These are phyloP conservation scores for Rambutsinella grinnellia DNA, from an alignment of 2,888 invertebrate species.

Conservation along the genomic window DNA sequence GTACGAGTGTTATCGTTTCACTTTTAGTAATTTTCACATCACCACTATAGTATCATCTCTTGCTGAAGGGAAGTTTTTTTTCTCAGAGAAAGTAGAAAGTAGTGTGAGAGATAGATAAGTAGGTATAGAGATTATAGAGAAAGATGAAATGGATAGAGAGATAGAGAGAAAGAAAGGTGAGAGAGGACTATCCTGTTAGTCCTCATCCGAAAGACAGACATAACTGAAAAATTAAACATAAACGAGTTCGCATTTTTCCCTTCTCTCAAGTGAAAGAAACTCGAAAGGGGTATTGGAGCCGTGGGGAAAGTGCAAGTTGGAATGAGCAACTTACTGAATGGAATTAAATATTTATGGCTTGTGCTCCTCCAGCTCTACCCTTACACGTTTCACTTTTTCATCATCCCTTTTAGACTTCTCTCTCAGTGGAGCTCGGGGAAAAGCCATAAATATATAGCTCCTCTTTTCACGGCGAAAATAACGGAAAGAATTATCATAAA, in stretches of 20 bases:
- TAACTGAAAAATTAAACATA: slow-evolving; percentile 36
- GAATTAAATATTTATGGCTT: neutral
- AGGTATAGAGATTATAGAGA: slow-evolving; percentile 17
- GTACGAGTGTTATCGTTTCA: too few relatives aligned
- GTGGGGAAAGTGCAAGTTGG: neutral
- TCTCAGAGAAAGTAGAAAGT: slow-evolving; percentile 23
- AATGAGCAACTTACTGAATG: neutral
- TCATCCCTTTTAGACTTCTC: too few relatives aligned
- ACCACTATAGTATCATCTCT: too few relatives aligned
- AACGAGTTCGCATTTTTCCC: neutral
- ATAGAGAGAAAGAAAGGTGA: slow-evolving; percentile 8
- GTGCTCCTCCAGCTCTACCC: neutral
- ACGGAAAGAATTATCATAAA: too few relatives aligned
- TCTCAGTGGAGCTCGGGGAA: too few relatives aligned
- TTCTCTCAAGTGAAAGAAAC: too few relatives aligned
- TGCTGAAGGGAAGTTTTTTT: too few relatives aligned
- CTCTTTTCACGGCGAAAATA: too few relatives aligned
- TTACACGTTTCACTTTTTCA: slow-evolving; percentile 22
- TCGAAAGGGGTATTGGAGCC: too few relatives aligned
- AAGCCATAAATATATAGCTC: too few relatives aligned
- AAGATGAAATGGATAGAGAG: slow-evolving; percentile 1
- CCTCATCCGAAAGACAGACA: slow-evolving; percentile 54
- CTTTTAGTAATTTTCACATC: too few relatives aligned
- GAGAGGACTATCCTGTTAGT: too few relatives aligned
- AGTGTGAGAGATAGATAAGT: slow-evolving; percentile 30